Base-by-base conservation (phyloP, 2,888 invertebrate species). In the Heliconius aoede region DNA sequence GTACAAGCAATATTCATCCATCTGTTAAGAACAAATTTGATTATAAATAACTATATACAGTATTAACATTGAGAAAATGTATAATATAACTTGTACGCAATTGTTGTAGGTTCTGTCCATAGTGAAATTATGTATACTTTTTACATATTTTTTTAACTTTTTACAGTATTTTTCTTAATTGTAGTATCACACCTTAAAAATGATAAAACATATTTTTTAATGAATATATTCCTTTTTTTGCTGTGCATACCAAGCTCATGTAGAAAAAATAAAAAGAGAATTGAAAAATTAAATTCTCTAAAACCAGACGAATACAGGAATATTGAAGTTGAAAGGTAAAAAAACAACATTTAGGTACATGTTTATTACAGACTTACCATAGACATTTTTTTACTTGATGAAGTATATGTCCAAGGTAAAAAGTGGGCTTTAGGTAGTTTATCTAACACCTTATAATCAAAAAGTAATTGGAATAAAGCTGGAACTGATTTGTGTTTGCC, bases 391-490 rank as follows among this genome's bases (percentile, higher is more conserved):
- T 89, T 91, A n/a, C 79, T 84, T 61, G 79, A 82, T 18, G 86
- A 83, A 74, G 88, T 87, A 28, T 84, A 85, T 80, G 95, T 94
- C 95, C 96, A 96, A 1, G 97, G 97, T 71, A 97, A 83, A 87
- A 96, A 97, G 69, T 95, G 95, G n/a, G 95, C 91, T 79, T 95
- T 95, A 0, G 96, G 95, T 78, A 96, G 90, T 86, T 94, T 95
- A 4, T 95, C 94, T 21, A 97, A 86, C 26, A 96, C 86, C 84
- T 95, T 91, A 82, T 90, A 94, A 81, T 96, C 95, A 86, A 97
- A 97, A 55, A 97, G 90, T 65, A 96, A 87, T 89, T 97, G 96
- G 84, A 97, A 97, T 30, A 97, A 85, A 36, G 97, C 94, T 68
- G 96, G 94, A 21, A 94, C 86, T 7, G 95, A 89, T 81, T 95